A percentile compares a stretch with the other conserved stretches of the same genome.
These are phyloP conservation scores for Ctenicera cuprea DNA, from an alignment of 2,888 invertebrate species.

Conservation along the genomic window DNA sequence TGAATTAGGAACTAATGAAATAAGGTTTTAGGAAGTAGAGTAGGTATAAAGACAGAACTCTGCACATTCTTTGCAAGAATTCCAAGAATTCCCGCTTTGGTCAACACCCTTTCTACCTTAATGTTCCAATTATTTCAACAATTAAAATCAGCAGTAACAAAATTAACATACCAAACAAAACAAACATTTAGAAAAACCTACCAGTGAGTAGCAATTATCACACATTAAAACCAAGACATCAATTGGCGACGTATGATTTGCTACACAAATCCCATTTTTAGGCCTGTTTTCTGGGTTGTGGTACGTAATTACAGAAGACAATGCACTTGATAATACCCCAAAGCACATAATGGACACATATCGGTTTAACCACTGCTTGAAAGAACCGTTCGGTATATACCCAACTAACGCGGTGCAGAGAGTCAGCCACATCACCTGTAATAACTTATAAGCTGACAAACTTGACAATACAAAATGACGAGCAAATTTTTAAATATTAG, in stretches of 20 bases:
- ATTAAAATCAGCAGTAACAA: constrained; percentile 16
- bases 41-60: too few relatives aligned
- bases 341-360: constrained; percentile 92
- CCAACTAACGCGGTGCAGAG: constrained; percentile 91
- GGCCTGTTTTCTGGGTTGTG: constrained; percentile 92
- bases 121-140: constrained; percentile 21
- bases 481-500: constrained; percentile 24
- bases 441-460: constrained; percentile 58
- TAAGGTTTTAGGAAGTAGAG: too few relatives aligned
- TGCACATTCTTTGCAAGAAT: too few relatives aligned
- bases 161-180: constrained; percentile 9
- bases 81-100: not conserved
- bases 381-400: constrained; percentile 84
- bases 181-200: constrained; percentile 74
- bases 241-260: constrained; percentile 99
- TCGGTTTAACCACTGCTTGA: constrained; percentile 88
- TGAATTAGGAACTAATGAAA: too few relatives aligned
- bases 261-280: constrained; percentile 92
- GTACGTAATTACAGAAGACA: constrained; percentile 91
- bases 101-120: constrained; percentile 15
- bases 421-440: constrained; percentile 91
- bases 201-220: constrained; percentile 98
- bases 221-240: constrained; percentile 97
- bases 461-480: constrained; percentile 52
- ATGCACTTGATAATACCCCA: constrained; percentile 92